phyloP scores from a whole-genome alignment of 2,113 vertebrate species.

The Callorhinus ursinus region DNA sequence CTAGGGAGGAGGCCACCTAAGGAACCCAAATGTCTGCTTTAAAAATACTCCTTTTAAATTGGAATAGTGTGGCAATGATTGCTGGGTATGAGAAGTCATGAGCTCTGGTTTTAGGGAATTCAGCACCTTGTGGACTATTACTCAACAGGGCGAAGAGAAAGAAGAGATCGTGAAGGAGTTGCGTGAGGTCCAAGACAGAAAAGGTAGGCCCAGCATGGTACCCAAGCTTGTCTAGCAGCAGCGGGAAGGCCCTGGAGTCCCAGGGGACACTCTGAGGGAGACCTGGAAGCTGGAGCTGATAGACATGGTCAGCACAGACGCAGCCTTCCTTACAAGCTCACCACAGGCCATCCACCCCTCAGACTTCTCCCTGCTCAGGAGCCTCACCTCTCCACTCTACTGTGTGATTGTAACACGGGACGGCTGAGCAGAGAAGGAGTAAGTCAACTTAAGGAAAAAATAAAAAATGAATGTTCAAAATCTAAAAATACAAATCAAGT shows the following conservation, averaged over 20 bases:
- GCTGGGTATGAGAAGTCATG: neutral
- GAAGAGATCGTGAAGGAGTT: neutral
- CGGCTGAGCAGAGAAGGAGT: neutral
- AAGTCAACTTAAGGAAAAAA: neutral
- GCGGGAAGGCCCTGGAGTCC: neutral
- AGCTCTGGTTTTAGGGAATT: neutral
- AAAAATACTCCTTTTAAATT: neutral
- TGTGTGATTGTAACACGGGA: fast-evolving
- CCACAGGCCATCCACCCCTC: no score
- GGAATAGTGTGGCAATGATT: neutral
- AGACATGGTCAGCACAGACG: fast-evolving
- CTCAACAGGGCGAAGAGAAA: neutral
- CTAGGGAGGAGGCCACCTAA: neutral
- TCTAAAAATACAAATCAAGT: neutral
- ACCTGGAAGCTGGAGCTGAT: neutral
- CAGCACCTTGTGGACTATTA: neutral
- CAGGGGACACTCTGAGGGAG: neutral
- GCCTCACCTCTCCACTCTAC: fast-evolving
- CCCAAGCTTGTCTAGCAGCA: fast-evolving
- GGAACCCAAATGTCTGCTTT: neutral
- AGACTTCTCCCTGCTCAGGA: neutral
- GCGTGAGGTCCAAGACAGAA: no score
- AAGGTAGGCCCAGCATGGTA: neutral
- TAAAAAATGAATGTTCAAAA: neutral
- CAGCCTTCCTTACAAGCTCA: neutral